phyloP scores from a whole-genome alignment of 1,140 invertebrate genomes.

The Penaeus indicus region DNA sequence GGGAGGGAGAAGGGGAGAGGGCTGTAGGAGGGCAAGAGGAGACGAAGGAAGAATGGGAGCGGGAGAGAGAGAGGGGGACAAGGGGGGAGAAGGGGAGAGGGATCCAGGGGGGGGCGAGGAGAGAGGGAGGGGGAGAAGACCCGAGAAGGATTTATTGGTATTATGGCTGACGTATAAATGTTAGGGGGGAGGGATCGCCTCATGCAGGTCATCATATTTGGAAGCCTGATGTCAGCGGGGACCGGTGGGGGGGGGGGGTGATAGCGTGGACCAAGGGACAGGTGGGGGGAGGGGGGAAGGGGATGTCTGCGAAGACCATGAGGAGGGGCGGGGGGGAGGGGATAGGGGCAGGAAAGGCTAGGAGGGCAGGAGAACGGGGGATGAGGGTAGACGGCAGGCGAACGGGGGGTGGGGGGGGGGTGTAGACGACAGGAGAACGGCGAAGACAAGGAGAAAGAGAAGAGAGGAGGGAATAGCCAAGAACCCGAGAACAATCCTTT shows the following conservation, averaged over 20 bases:
- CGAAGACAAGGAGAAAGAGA: neutral
- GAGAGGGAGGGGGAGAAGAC: neutral
- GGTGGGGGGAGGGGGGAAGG: neutral
- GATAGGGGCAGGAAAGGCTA: too few relatives aligned
- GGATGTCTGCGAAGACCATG: neutral
- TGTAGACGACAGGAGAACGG: neutral
- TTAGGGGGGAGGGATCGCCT: slow-evolving; percentile 1
- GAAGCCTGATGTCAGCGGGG: neutral
- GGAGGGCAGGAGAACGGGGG: neutral
- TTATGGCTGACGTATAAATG: slow-evolving; percentile 8
- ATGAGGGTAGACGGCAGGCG: neutral
- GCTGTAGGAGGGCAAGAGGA: too few relatives aligned
- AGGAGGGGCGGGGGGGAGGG: neutral
- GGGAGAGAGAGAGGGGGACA: too few relatives aligned
- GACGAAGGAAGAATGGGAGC: too few relatives aligned
- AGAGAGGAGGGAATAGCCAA: neutral
- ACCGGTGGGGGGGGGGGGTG: neutral
- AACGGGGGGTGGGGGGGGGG: too few relatives aligned
- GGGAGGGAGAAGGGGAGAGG: too few relatives aligned
- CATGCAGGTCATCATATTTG: slow-evolving; percentile 18
- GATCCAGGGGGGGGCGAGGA: neutral
- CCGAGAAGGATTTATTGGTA: slow-evolving; percentile 17
- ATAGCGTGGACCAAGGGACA: neutral
- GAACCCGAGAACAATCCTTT: too few relatives aligned
- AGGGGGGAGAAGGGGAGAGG: neutral